Base-by-base conservation (phyloP, 2,888 invertebrate species). In the Oscheius sp. region DNA sequence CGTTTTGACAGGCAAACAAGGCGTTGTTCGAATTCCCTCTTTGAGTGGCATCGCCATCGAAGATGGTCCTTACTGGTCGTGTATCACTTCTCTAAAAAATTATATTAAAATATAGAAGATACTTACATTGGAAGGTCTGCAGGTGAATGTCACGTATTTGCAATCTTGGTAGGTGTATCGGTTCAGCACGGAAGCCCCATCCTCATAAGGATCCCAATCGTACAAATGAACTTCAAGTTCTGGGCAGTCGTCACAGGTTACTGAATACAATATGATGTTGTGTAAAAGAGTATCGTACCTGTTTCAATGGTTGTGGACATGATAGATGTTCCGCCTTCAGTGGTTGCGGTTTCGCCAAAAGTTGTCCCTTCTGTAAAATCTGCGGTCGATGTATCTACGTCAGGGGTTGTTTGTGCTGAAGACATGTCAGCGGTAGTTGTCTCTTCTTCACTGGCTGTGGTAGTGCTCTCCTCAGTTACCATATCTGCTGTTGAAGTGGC, bases 111-210 rank as follows among this genome's bases (percentile, higher is more conserved):
- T 18, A 45, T 1, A 35, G 1, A 18, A 21, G 27, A 69, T 35
- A 27, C n/a, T 56, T 13, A 81, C 82, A 59, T 76, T 72, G 13
- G 75, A 72, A 18, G 82, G 78, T 53, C 79, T 41, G 55, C 82
- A 82, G 59, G 76, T 78, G 69, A 78, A 81, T 23, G 77, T 72
- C 2, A 81, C 78, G 56, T 78, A 80, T 43, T 76, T 69, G 25
- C 82, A 82, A 12, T 76, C 77, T 6, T 69, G 46, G 7, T 69
- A 69, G 0, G 75, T 72, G 64, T 81, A 82, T 45, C 79, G 59
- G 64, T 82, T 82, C 49, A 82, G 61, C n/a, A 81, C 81, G 2
- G 81, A 78, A 5, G 81, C 76, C 0, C 77, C 82, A 45, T 82
- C 82, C 23, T 76, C 73, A 52, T 64, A 80, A 0, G 78, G 81